Conservation (phyloP, 2,888 invertebrate species). For the Vanessa cardui region DNA sequence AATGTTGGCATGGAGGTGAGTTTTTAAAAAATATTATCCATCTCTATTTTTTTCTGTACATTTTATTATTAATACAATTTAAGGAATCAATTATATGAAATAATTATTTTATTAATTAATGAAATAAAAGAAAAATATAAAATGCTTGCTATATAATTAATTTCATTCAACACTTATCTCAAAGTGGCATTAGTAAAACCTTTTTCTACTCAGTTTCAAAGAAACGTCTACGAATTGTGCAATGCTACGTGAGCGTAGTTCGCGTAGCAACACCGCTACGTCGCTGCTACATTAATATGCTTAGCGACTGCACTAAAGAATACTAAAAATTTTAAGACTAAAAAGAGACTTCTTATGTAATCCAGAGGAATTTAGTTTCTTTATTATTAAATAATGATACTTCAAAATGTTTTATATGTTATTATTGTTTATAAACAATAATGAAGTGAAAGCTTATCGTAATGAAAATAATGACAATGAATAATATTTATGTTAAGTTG, state of each 20-base stretch:
- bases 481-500: too few relatives aligned
- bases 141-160: neutral
- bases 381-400: neutral
- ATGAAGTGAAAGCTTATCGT: too few relatives aligned
- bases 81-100: neutral
- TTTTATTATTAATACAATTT: neutral
- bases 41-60: too few relatives aligned
- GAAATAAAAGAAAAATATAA: neutral
- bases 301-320: slow-evolving; percentile 3
- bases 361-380: neutral
- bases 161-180: neutral
- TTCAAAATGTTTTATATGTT: too few relatives aligned
- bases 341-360: neutral
- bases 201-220: slow-evolving; percentile 12
- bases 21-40: too few relatives aligned
- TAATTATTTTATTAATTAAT: neutral
- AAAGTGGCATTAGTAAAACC: slow-evolving; percentile 9
- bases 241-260: slow-evolving; percentile 28
- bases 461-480: too few relatives aligned
- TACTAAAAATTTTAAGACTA: slow-evolving; percentile 7
- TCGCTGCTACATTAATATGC: slow-evolving; percentile 26
- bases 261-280: slow-evolving; percentile 18
- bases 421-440: too few relatives aligned
- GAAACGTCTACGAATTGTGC: slow-evolving; percentile 8
- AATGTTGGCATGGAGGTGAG: too few relatives aligned